Evolutionary conservation across 2,113 vertebrate genomes (phyloP).

Genomic region (Ctenomys sociabilis): DNA sequence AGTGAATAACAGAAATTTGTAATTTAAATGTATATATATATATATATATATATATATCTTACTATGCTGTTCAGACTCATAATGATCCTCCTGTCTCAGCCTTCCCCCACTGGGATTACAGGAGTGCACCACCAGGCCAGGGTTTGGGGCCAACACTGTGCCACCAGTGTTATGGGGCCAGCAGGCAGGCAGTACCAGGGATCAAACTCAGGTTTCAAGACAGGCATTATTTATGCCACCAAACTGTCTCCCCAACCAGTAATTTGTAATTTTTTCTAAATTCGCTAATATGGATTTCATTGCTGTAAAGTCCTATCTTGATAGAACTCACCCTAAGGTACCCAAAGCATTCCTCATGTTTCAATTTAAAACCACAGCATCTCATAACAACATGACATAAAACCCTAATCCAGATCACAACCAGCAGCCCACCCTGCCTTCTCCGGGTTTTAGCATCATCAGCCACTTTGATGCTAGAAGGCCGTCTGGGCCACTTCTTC

Average conservation of each 20-base stretch:
- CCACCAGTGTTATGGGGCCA: too few species aligned
- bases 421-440: not conserved
- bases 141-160: too few species aligned
- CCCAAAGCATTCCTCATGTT: not conserved
- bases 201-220: too few species aligned
- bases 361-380: not conserved
- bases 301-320: not conserved
- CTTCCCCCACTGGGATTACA: too few species aligned
- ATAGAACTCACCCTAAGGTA: not conserved
- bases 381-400: not conserved
- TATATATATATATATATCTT: too few species aligned
- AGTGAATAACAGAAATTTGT: not conserved
- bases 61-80: too few species aligned
- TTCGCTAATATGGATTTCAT: not conserved
- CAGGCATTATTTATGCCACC: too few species aligned
- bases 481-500: constrained; percentile 33
- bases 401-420: not conserved
- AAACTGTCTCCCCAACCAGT: too few species aligned
- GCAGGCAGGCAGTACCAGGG: too few species aligned
- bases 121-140: too few species aligned
- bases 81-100: too few species aligned
- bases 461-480: constrained; percentile 12
- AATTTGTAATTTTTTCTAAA: not conserved
- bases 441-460: constrained; percentile 7
- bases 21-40: too few species aligned